These are phyloP conservation scores for Australoheros scitulus DNA, from an alignment of 2,113 vertebrate species.

Conservation along the genomic window DNA sequence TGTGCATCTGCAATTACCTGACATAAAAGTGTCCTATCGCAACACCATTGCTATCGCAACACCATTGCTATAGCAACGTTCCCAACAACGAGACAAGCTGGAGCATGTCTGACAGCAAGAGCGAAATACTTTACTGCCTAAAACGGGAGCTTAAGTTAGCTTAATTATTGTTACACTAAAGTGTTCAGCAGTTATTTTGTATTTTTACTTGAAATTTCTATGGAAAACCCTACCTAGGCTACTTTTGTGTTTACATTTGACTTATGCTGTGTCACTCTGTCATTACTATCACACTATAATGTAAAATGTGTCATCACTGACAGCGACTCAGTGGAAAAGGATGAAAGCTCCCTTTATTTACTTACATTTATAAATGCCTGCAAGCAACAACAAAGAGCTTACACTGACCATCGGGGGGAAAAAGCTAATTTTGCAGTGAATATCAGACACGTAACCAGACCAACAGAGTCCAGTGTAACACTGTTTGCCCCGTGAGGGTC, in stretches of 20 bases:
- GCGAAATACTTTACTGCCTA: no score
- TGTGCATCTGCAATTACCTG: not conserved
- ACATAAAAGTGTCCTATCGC: no score
- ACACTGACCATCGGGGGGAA: no score
- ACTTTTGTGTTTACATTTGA: no score
- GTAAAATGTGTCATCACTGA: not conserved
- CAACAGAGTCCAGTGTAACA: no score
- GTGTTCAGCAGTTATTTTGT: not conserved
- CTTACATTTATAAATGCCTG: not conserved
- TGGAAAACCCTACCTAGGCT: not conserved
- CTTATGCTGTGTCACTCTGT: not conserved
- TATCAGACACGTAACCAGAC: no score
- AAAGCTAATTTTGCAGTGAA: no score
- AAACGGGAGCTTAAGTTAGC: not conserved
- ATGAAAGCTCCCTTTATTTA: not conserved
- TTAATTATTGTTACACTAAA: not conserved
- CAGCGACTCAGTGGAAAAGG: not conserved
- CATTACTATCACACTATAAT: not conserved
- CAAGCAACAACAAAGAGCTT: not conserved
- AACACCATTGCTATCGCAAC: not conserved
- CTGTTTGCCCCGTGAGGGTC: no score
- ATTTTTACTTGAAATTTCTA: not conserved
- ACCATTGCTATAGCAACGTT: not conserved
- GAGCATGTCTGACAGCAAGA: no score
- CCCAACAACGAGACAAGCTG: not conserved